Evolutionary conservation across 2,888 invertebrate genomes (phyloP), one percentile per base, ranked within the genome.

Genomic region (Dynastes maya): DNA sequence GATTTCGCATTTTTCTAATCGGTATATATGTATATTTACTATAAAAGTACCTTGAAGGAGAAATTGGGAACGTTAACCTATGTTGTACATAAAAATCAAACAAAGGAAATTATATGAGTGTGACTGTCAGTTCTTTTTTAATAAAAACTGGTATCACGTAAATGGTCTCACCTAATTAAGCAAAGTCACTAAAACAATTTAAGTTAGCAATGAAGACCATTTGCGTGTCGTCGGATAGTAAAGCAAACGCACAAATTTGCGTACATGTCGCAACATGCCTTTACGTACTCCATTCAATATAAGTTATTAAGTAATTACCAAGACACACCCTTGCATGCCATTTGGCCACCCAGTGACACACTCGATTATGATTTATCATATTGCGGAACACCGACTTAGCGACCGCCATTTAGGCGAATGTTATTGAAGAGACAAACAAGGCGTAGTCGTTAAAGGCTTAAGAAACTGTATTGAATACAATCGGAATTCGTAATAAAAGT

Each of bases 241-340:
- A 72, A 72, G 72, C 22, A 22, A 72, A 58, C 58, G 40, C 72
- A 72, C 72, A 72, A 72, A 72, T 53, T 70, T 70, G 53, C 29
- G 70, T 22, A 53, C 70, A 45, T 72, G 72, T 72, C 58, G 72
- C 72, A 72, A 72, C 58, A 16, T 72, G 16, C 72, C 53, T 70
- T 27, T 70, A 16, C 51, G 29, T 29, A 58, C 40, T 58, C 67
- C 27, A 72, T 40, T 58, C 58, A 58, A 58, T 58, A 72, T 61
- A 77, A 76, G 76, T 78, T 80, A 78, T 72, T 80, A 80, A 77
- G 80, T 80, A 80, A 80, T 80, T 80, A 80, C 80, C 76, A 58
- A 65, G 71, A 58, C 80, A 78, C 80, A 78, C 80, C 80, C 72
- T 49, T 55, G 67, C 53, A 65, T 76, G 65, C 67, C 76, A 72